phyloP scores from a whole-genome alignment of 1,140 invertebrate genomes.

The Paraescarpia echinospica region DNA sequence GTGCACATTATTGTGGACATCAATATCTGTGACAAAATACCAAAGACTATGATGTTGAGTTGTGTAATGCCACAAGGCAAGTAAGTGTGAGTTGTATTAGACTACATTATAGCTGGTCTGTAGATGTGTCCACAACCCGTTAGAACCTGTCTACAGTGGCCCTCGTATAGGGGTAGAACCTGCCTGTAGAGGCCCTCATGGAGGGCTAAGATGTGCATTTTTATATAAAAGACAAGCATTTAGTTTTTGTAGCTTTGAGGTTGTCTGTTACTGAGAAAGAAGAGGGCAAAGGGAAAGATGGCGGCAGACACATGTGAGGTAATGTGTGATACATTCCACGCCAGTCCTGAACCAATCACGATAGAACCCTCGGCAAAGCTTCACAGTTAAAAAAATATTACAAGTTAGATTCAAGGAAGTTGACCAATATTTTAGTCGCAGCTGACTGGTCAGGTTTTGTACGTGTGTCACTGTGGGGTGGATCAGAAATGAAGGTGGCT shows the following conservation, averaged over 20 bases:
- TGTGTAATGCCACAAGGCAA: background rate
- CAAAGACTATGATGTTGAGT: background rate
- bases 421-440: no score
- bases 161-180: background rate
- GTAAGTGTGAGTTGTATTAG: background rate
- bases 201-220: background rate
- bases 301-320: background rate
- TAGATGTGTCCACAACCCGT: background rate
- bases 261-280: background rate
- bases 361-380: background rate
- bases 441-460: no score
- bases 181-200: background rate
- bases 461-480: no score
- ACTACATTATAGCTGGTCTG: background rate
- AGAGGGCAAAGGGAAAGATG: background rate
- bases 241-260: background rate
- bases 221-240: background rate
- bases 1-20: background rate
- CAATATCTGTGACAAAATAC: background rate
- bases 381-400: background rate
- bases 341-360: background rate
- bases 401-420: no score
- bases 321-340: background rate
- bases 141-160: no score
- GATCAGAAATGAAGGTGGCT: no score